phyloP scores from a whole-genome alignment of 2,797 vertebrate species.

The Pseudochirops cupreus region DNA sequence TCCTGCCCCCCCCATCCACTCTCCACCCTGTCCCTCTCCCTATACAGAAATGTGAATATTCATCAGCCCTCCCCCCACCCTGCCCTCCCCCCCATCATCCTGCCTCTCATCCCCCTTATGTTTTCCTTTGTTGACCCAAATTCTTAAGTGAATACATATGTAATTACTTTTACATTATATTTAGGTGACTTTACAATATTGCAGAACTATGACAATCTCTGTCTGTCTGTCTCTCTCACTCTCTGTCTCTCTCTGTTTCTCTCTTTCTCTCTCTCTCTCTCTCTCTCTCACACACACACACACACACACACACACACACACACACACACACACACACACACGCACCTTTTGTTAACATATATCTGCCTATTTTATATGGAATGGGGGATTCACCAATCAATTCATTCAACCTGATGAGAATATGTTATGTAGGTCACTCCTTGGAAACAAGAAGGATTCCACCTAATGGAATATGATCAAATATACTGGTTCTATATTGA shows the following conservation, averaged over 20 bases:
- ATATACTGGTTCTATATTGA: not conserved
- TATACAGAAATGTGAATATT: too few relatives aligned
- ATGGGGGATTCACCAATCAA: not conserved
- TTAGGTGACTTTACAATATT: not conserved
- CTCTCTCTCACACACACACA: too few relatives aligned
- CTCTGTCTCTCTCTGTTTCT: too few relatives aligned
- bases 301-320: too few relatives aligned
- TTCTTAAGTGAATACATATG: not conserved
- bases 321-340: too few relatives aligned
- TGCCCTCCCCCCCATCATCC: too few relatives aligned
- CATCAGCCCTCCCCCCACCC: too few relatives aligned
- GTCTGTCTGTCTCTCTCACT: not conserved
- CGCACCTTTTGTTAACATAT: not conserved
- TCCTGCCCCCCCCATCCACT: too few relatives aligned
- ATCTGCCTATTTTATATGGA: not conserved
- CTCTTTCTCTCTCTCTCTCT: too few relatives aligned
- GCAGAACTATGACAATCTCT: not conserved
- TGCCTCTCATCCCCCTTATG: too few relatives aligned
- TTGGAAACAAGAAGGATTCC: not conserved
- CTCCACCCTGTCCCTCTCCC: too few relatives aligned
- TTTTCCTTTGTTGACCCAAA: not conserved
- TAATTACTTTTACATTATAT: not conserved
- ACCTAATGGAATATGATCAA: not conserved
- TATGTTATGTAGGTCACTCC: not conserved
- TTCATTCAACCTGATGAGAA: not conserved